phyloP scores from a whole-genome alignment of 2,113 vertebrate genomes.

The Prunella fulvescens region DNA sequence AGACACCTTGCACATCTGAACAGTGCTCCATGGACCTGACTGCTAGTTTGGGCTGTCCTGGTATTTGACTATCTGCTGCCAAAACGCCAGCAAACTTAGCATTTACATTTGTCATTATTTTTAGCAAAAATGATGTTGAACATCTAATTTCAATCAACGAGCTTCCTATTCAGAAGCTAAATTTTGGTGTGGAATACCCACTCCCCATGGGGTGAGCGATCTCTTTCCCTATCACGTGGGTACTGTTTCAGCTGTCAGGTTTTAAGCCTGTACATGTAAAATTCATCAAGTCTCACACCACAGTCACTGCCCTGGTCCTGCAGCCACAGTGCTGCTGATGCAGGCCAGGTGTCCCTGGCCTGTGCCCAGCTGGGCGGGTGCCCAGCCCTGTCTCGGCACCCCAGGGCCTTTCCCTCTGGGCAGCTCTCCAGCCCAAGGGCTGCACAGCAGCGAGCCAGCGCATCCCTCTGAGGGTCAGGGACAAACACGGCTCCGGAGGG shows the following conservation, averaged over 20 bases:
- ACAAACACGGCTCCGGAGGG: accelerated
- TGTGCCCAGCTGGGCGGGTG: neutral
- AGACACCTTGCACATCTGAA: neutral
- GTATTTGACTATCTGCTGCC: neutral
- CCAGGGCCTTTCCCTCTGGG: neutral
- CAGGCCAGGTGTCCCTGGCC: neutral
- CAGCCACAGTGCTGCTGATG: neutral
- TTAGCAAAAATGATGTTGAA: neutral
- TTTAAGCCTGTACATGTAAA: neutral
- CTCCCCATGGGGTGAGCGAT: accelerated
- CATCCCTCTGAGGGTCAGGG: accelerated
- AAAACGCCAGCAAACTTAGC: neutral
- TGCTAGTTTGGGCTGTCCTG: neutral
- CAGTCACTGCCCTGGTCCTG: neutral
- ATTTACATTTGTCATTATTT: neutral
- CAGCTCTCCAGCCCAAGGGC: neutral
- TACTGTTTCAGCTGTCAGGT: neutral
- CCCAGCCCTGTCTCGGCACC: neutral
- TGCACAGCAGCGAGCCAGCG: accelerated
- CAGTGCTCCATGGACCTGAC: accelerated
- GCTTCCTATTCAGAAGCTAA: neutral
- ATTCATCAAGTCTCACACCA: neutral
- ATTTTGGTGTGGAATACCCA: neutral
- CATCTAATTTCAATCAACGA: neutral
- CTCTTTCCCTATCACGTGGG: accelerated